Conservation (phyloP, 2,888 invertebrate genomes). For the Bursaphelenchus okinawaensis region DNA sequence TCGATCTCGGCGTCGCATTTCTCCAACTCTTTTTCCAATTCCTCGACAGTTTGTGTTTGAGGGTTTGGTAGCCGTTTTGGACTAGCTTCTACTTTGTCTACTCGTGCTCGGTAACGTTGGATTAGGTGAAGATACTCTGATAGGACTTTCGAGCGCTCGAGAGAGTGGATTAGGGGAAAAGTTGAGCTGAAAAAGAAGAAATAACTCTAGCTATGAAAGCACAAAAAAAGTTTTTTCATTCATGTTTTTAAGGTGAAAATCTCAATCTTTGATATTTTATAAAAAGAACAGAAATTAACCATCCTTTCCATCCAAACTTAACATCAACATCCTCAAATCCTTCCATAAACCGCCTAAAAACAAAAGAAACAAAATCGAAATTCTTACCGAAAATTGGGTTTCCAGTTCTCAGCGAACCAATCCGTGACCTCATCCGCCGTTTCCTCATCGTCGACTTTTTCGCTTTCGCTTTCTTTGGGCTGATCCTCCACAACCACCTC, state of each 20-base stretch:
- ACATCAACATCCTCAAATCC: no score
- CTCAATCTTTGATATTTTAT: no score
- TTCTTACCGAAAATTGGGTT: slow-evolving; percentile 7
- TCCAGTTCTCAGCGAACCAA: slow-evolving; percentile 6
- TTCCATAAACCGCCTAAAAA: no score
- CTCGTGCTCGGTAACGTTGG: slow-evolving; percentile 1
- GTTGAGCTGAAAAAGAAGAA: neutral
- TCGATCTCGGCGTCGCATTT: slow-evolving; percentile 12
- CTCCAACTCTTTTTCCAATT: slow-evolving; percentile 8
- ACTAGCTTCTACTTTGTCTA: slow-evolving; percentile 5
- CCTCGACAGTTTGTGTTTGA: slow-evolving; percentile 9
- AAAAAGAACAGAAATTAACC: no score
- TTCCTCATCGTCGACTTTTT: neutral
- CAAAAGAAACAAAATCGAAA: neutral
- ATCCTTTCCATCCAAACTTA: no score
- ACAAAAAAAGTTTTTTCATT: no score
- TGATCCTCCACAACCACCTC: neutral
- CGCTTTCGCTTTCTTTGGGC: neutral
- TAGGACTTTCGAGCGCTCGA: slow-evolving; percentile 4
- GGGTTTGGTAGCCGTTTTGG: slow-evolving; percentile 1
- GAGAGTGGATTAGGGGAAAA: neutral
- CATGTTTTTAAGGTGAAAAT: no score
- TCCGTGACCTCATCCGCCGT: slow-evolving; percentile 5
- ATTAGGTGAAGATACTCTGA: slow-evolving; percentile 8
- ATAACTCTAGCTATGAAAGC: no score